Base-by-base conservation (phyloP, 2,113 vertebrate species). In the Puma concolor region DNA sequence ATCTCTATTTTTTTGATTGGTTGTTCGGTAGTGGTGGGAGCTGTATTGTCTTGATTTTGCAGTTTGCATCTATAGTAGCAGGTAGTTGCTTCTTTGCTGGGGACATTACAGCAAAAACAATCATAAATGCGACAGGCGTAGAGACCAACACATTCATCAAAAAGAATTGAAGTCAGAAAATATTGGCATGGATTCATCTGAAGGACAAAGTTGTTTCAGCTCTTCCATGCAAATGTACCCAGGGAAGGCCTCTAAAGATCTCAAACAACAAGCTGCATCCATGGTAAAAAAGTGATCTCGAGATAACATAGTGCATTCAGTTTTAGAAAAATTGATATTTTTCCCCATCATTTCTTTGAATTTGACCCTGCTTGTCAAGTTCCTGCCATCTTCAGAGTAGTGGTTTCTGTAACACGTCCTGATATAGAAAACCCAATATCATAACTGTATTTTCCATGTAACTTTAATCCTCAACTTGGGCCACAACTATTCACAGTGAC, bases 381-480 rank as follows among this genome's bases (percentile, higher is more conserved):
- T 88, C 50, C 80, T 91, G 38, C 31, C 79, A 66, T 96, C 12
- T 54, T 11, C 44, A 74, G 52, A 36, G 15, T 16, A 76, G 44
- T 41, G n/a, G 63, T 90, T 83, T 89, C n/a, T 89, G 5, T 69
- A 89, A 57, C 89, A 82, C 7, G 5, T 80, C 88, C n/a, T 77
- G 90, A 81, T 80, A 50, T 6, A 97, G 80, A 89, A 81, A 97
- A 87, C 33, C 52, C 66, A 72, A 8, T 71, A 64, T 71, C 48
- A 64, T 74, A 94, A 94, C 60, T 92, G 8, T 85, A 57, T 93
- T 93, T 93, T 89, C 96, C 57, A 69, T 92, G 83, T 93, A 97
- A 95, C 50, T 95, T 80, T 84, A 98, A 95, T 96, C 92, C 48
- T 64, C 38, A 41, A 11, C 10, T 84, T 86, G 74, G 33, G 38